phyloP scores from a whole-genome alignment of 1,140 invertebrate species.

The Psix sp. region DNA sequence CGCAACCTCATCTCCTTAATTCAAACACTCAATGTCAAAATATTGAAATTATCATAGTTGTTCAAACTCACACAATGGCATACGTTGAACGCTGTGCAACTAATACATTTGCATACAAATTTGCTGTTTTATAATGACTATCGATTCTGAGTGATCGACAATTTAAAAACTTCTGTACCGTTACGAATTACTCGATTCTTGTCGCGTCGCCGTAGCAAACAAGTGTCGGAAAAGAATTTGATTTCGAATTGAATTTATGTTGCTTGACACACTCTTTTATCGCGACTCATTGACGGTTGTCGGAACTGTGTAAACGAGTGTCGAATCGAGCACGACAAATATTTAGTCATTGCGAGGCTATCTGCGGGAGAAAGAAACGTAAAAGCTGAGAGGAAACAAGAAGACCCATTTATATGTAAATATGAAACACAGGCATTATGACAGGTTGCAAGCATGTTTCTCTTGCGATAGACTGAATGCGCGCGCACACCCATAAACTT shows the following conservation, averaged over 20 bases:
- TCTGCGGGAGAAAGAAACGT: constrained; percentile 4
- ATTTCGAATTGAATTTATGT: not conserved
- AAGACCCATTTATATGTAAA: constrained; percentile 53
- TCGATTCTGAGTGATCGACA: no score
- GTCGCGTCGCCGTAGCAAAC: no score
- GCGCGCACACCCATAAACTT: constrained; percentile 21
- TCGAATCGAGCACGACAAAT: constrained; percentile 24
- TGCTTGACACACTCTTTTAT: not conserved
- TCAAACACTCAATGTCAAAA: no score
- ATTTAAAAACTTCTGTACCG: no score
- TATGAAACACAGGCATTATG: constrained; percentile 29
- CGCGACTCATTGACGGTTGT: constrained; percentile 3
- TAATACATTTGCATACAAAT: no score
- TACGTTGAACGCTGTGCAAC: no score
- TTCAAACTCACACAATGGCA: no score
- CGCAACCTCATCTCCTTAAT: no score
- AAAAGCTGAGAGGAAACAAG: constrained; percentile 15
- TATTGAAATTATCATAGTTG: no score
- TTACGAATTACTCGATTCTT: no score
- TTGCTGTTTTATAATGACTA: no score
- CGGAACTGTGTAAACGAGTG: constrained; percentile 11
- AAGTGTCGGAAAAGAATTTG: no score
- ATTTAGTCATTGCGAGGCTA: constrained; percentile 10
- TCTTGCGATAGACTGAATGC: constrained; percentile 23
- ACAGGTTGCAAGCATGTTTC: constrained; percentile 48